These are phyloP conservation scores for Diglossa cyanea DNA, from an alignment of 2,797 vertebrate species.

Conservation along the genomic window DNA sequence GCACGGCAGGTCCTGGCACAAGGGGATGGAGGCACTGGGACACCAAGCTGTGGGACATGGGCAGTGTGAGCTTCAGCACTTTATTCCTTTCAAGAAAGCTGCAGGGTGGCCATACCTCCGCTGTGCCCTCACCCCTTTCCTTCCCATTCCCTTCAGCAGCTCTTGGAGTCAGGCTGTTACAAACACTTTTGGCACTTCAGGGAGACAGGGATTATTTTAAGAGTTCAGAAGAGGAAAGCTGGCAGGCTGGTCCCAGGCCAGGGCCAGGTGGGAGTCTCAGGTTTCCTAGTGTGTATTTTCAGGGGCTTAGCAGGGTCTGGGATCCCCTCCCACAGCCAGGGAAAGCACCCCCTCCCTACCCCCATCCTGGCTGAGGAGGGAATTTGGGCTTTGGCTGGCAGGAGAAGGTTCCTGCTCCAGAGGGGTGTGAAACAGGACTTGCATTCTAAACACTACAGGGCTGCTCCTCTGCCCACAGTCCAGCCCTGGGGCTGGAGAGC, in stretches of 20 bases:
- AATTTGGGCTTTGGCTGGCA: not conserved
- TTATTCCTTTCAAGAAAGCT: not conserved
- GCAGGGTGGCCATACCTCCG: not conserved
- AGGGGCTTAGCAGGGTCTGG: not conserved
- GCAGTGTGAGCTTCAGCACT: not conserved
- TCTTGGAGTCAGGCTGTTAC: not conserved
- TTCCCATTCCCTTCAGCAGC: slow-evolving; percentile 6
- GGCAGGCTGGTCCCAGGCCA: not conserved
- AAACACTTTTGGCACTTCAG: slow-evolving; percentile 2
- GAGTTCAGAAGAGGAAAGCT: slow-evolving; percentile 7
- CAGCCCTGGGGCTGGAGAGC: accelerated
- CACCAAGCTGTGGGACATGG: accelerated
- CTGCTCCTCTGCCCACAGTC: not conserved
- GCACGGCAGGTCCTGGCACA: not conserved
- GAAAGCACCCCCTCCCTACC: not conserved
- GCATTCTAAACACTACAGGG: not conserved
- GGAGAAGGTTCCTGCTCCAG: not conserved
- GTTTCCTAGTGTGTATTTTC: slow-evolving; percentile 26
- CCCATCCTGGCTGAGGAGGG: not conserved
- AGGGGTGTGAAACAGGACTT: not conserved
- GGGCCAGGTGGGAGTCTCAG: slow-evolving; percentile 22
- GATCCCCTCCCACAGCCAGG: not conserved
- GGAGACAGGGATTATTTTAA: slow-evolving; percentile 24
- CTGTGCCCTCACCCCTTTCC: not conserved
- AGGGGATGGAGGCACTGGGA: not conserved